phyloP scores from a whole-genome alignment of 1,140 invertebrate genomes.

The Theocolax elegans region DNA sequence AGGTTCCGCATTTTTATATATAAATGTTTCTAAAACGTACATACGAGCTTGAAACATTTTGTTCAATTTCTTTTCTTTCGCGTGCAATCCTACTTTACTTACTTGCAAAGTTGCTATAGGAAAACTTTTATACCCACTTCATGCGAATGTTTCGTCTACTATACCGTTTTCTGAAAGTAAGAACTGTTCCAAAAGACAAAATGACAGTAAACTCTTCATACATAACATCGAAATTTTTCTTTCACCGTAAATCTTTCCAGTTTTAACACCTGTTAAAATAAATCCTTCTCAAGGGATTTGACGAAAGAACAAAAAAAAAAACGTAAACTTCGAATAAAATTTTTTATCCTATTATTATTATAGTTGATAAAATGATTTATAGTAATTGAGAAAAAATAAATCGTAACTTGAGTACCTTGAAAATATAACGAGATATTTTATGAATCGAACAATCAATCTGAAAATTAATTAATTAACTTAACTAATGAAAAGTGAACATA shows the following conservation, averaged over 20 bases:
- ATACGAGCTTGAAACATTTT: no score
- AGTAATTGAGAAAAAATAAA: no score
- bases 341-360: no score
- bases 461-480: no score
- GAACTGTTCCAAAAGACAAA: constrained; percentile 3
- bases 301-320: not conserved
- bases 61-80: constrained; percentile 8
- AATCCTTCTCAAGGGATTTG: not conserved
- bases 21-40: no score
- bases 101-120: not conserved
- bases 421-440: no score
- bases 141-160: constrained; percentile 16
- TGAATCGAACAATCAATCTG: no score
- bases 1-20: no score
- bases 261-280: not conserved
- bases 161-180: not conserved
- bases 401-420: no score
- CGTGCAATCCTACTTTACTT: not conserved
- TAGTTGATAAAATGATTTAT: no score
- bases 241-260: not conserved
- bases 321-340: no score
- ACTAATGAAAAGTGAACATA: no score
- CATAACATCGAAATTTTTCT: not conserved
- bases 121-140: constrained; percentile 25
- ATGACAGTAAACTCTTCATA: constrained; percentile 20